phyloP scores from a whole-genome alignment of 1,140 invertebrate species.

The Heliconius congener region DNA sequence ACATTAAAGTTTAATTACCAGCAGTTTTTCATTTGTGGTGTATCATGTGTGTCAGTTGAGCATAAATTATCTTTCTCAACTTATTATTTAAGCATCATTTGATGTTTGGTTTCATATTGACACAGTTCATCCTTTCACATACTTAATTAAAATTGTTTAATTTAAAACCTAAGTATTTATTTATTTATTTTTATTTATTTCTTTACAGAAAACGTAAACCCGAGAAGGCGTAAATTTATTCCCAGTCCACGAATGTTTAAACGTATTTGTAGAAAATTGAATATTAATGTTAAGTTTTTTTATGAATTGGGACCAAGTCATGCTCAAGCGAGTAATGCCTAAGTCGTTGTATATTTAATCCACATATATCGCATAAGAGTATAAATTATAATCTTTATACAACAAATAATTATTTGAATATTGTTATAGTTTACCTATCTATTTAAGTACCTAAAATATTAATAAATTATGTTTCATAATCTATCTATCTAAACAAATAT shows the following conservation, averaged over 20 bases:
- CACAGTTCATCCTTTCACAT: too few relatives aligned
- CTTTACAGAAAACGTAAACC: constrained; percentile 50
- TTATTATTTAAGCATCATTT: too few relatives aligned
- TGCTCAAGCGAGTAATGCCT: constrained; percentile 1
- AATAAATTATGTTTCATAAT: neutral
- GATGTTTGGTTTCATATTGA: too few relatives aligned
- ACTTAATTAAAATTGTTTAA: too few relatives aligned
- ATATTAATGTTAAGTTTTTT: neutral
- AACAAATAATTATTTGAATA: neutral
- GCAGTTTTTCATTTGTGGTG: neutral
- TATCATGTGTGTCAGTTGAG: too few relatives aligned
- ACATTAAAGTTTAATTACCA: too few relatives aligned
- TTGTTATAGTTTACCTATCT: neutral
- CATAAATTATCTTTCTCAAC: too few relatives aligned
- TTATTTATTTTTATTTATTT: constrained; percentile 10
- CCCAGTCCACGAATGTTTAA: constrained; percentile 11
- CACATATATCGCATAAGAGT: constrained; percentile 1
- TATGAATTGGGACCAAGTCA: neutral
- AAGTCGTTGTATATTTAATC: constrained; percentile 1
- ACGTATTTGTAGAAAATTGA: neutral
- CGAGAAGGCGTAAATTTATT: constrained; percentile 49
- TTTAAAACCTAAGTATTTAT: too few relatives aligned
- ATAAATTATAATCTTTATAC: constrained; percentile 1
- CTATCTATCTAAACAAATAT: too few relatives aligned
- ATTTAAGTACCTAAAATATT: neutral